Conservation (phyloP, 1,140 invertebrate genomes). For the Drosophila seguyi region DNA sequence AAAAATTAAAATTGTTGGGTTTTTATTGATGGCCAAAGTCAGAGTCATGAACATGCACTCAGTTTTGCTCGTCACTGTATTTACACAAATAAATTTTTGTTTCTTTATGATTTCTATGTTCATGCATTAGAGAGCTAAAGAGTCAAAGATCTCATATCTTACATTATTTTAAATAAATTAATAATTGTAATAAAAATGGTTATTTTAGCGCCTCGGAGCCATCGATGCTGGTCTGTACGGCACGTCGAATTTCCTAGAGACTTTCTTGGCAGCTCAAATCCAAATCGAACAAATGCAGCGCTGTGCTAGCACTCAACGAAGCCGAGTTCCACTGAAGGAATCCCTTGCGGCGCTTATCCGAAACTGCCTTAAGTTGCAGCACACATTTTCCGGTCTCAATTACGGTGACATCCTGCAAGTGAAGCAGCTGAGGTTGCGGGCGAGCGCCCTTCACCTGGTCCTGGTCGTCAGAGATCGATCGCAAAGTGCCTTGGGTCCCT, state of each 20-base stretch:
- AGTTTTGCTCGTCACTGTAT: too few relatives aligned
- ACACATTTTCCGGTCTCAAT: slow-evolving; percentile 93
- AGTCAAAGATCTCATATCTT: neutral
- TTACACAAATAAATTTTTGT: too few relatives aligned
- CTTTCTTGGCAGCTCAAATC: slow-evolving; percentile 91
- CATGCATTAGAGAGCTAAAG: too few relatives aligned
- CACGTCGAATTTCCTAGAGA: slow-evolving; percentile 93
- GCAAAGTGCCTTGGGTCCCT: slow-evolving; percentile 86
- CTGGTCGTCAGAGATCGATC: slow-evolving; percentile 87
- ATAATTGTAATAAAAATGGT: neutral
- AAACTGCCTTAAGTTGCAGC: slow-evolving; percentile 91
- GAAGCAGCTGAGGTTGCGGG: slow-evolving; percentile 93
- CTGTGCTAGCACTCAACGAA: slow-evolving; percentile 69
- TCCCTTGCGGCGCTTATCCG: slow-evolving; percentile 87
- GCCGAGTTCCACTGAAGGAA: slow-evolving; percentile 78
- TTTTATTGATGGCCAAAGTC: too few relatives aligned
- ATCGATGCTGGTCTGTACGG: slow-evolving; percentile 93
- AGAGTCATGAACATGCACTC: too few relatives aligned
- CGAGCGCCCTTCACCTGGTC: slow-evolving; percentile 93
- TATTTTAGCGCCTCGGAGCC: slow-evolving; percentile 88
- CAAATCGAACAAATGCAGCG: slow-evolving; percentile 85
- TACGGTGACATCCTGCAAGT: slow-evolving; percentile 91
- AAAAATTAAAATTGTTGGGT: too few relatives aligned
- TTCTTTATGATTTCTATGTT: too few relatives aligned
- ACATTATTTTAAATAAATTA: neutral